A percentile compares a stretch with the other conserved stretches of the same genome.
Conservation (phyloP, 2,113 vertebrate species). For the Rhynchomys soricoides region DNA sequence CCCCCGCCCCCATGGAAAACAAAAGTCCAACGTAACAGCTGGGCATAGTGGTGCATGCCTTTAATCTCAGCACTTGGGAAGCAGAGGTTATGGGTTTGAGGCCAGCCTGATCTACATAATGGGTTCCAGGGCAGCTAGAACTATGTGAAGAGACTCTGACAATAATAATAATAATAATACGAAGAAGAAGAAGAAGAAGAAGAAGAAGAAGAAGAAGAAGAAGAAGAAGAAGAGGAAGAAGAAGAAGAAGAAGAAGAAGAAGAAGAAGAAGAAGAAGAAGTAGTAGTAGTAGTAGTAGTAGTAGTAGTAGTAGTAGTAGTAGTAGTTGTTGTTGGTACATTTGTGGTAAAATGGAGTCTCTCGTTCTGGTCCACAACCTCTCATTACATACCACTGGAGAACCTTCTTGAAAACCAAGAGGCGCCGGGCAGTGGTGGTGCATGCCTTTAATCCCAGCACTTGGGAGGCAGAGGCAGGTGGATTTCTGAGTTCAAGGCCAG, state of each 20-base stretch:
- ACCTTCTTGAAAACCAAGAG: neutral
- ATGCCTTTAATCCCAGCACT: too few relatives aligned
- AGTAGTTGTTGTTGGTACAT: fast-evolving
- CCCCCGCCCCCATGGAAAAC: neutral
- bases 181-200: too few relatives aligned
- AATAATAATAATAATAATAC: fast-evolving
- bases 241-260: too few relatives aligned
- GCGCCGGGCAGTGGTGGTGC: too few relatives aligned
- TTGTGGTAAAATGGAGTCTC: neutral
- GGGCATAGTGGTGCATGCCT: fast-evolving
- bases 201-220: too few relatives aligned
- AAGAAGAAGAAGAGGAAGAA: too few relatives aligned
- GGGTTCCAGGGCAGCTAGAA: neutral
- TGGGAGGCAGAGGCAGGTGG: too few relatives aligned
- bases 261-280: too few relatives aligned
- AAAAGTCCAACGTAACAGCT: neutral
- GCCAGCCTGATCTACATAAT: neutral
- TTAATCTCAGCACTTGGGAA: neutral
- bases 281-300: fast-evolving
- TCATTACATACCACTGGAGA: neutral
- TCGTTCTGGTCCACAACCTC: neutral
- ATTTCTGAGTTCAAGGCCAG: too few relatives aligned
- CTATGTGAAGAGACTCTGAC: neutral
- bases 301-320: fast-evolving
- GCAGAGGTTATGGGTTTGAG: neutral